These are phyloP conservation scores for Perccottus glenii DNA, from an alignment of 2,113 vertebrate genomes.

Conservation along the genomic window DNA sequence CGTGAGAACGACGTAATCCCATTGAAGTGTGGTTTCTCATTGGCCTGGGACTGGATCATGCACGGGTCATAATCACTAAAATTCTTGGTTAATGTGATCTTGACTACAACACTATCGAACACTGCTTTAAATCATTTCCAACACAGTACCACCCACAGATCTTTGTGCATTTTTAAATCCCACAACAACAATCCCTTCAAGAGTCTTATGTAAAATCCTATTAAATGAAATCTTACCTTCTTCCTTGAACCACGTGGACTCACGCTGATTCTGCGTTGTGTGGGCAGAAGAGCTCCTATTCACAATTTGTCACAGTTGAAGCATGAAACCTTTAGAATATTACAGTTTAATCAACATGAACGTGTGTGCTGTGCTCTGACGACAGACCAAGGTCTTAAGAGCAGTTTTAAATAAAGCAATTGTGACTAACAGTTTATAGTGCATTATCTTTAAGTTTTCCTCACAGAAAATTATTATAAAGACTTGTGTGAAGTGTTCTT, in stretches of 20 bases:
- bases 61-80: no score
- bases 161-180: not conserved
- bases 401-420: no score
- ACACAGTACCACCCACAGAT: conserved; percentile 31
- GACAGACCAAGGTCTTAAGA: no score
- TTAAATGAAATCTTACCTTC: conserved; percentile 47
- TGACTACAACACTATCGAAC: no score
- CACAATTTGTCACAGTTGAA: conserved; percentile 47
- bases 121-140: conserved; percentile 59
- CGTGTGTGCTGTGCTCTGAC: conserved; percentile 28
- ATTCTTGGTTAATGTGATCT: no score
- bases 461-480: no score
- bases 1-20: no score
- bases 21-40: no score
- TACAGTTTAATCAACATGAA: no score
- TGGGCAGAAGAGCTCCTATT: conserved; percentile 13
- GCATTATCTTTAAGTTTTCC: no score
- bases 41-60: no score
- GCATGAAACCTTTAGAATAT: conserved; percentile 49
- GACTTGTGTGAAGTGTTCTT: conserved; percentile 7
- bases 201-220: conserved; percentile 47
- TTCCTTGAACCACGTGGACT: conserved; percentile 41
- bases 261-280: conserved; percentile 21
- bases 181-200: conserved; percentile 42
- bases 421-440: no score